Percentiles rank a stretch among this genome's conserved stretches.
These are phyloP conservation scores for Mesembrinibis cayennensis DNA, from an alignment of 2,113 vertebrate genomes.

Conservation along the genomic window DNA sequence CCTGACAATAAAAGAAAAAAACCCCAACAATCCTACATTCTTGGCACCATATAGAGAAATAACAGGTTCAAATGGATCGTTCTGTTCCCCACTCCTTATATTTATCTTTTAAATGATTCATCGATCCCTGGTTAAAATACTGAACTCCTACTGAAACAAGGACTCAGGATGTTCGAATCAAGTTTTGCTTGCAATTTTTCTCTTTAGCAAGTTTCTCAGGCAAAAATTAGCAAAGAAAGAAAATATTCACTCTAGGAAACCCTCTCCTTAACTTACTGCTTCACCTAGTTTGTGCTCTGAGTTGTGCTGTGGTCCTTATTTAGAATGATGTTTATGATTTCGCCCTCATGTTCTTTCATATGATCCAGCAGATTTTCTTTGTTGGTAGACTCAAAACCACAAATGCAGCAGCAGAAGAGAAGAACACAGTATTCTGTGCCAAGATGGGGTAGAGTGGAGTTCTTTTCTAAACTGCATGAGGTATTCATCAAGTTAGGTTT, in stretches of 20 bases:
- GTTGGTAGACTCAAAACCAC: constrained; percentile 94
- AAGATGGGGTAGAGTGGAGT: constrained; percentile 43
- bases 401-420: constrained; percentile 97
- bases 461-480: constrained; percentile 71
- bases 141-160: constrained; percentile 38
- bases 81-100: constrained; percentile 7
- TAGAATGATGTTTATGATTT: constrained; percentile 97
- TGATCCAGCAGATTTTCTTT: constrained; percentile 96
- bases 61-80: not conserved
- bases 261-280: not conserved
- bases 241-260: not conserved
- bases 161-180: constrained; percentile 20
- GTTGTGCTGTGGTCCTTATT: constrained; percentile 84
- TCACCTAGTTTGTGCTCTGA: constrained; percentile 64
- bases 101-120: constrained; percentile 13
- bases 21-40: not conserved
- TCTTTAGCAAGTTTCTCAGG: constrained; percentile 32
- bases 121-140: not conserved
- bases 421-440: constrained; percentile 91
- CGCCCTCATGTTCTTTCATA: constrained; percentile 98
- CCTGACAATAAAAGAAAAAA: constrained; percentile 22
- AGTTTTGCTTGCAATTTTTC: constrained; percentile 27
- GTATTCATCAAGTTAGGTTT: constrained; percentile 65
- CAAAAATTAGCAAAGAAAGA: constrained; percentile 44
- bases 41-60: constrained; percentile 29